Conservation (phyloP, 2,888 invertebrate species). For the Pristionchus arcanus region DNA sequence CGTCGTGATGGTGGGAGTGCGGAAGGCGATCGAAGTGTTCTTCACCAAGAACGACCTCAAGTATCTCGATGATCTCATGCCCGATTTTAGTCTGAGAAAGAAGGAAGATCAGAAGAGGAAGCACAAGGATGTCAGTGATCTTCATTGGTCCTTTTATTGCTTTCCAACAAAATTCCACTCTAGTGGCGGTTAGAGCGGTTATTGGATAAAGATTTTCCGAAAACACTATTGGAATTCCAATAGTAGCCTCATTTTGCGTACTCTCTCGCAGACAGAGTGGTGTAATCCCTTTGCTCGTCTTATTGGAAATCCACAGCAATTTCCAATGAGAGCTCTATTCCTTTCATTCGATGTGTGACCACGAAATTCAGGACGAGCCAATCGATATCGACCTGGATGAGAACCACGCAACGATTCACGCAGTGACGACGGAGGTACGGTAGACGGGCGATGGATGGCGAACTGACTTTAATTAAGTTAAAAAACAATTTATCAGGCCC, state of each 20-base stretch:
- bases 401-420: constrained; percentile 77
- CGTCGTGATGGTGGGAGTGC: constrained; percentile 96
- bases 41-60: constrained; percentile 95
- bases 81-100: constrained; percentile 90
- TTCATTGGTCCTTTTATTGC: too few species aligned
- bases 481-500: constrained; percentile 81
- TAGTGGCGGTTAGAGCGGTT: too few species aligned
- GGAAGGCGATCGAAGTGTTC: constrained; percentile 91
- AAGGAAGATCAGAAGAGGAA: constrained; percentile 85
- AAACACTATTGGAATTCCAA: too few species aligned
- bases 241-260: too few species aligned
- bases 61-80: constrained; percentile 97
- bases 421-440: constrained; percentile 75
- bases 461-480: background rate
- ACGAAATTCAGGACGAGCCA: constrained; percentile 61
- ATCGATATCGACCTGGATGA: constrained; percentile 74
- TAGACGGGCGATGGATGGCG: background rate
- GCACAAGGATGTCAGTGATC: constrained; percentile 76
- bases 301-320: too few species aligned
- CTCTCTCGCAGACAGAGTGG: too few species aligned
- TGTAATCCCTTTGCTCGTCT: too few species aligned
- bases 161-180: too few species aligned
- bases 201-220: too few species aligned
- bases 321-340: too few species aligned
- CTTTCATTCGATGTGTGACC: too few species aligned